Evolutionary conservation across 2,888 invertebrate genomes (phyloP), one percentile per base, ranked within the genome.

Genomic region (Lutraria lutraria): DNA sequence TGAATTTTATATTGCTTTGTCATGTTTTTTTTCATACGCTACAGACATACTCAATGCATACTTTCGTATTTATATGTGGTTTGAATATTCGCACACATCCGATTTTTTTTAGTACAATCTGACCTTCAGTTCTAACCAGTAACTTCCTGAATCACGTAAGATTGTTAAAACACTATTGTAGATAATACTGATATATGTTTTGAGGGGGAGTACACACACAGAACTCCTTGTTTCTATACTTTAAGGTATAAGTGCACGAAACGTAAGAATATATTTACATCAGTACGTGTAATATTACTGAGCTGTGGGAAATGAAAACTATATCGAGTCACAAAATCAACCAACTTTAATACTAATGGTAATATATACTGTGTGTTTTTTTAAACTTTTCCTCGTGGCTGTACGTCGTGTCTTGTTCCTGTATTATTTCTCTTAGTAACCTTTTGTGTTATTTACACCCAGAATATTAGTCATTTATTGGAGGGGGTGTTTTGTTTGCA

Each of bases 191-290:
- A 43, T 43, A 43, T 43, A 43, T 4, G 2, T n/a, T n/a, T 8
- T 68, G 63, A n/a, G 63, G 63, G 63, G 63, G 63, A n/a, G 63
- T 68, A 21, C 56, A 8, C 12, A 56, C 15, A 56, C 16, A 25
- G 12, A 68, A 68, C 63, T n/a, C 63, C 63, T 68, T 25, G n/a
- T 68, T 63, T n/a, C n/a, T n/a, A n/a, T 68, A 68, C 63, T 68
- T n/a, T 25, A 25, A 43, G 43, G 43, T n/a, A 25, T 25, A 68
- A 68, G 63, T 68, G n/a, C 63, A 25, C 25, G 6, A 25, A 25
- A 25, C 12, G 63, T 68, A 25, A 12, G 63, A 68, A 25, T n/a
- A 25, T 6, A n/a, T 68, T 43, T 68, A 68, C 12, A 25, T n/a
- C 13, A 43, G 25, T 68, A 68, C 63, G 63, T 68, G 63, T n/a